Conservation (phyloP, 2,113 vertebrate genomes). For the Xenotilapia leptura region DNA sequence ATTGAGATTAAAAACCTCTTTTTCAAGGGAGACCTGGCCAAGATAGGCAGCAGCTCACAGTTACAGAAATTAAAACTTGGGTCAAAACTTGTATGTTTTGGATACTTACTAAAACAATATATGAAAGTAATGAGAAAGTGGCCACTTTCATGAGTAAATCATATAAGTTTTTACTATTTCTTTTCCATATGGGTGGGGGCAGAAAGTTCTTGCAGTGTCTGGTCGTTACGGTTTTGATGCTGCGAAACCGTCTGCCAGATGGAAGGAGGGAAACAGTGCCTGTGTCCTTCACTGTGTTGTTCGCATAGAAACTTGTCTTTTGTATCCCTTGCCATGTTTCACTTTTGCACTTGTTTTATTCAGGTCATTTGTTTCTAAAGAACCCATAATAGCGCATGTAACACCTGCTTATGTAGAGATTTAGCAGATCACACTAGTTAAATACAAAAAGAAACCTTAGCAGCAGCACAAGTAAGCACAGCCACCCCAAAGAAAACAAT, state of each 20-base stretch:
- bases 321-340: fast-evolving
- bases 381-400: fast-evolving
- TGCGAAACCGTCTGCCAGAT: fast-evolving
- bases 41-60: too few species aligned
- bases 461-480: neutral
- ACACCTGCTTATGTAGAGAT: fast-evolving
- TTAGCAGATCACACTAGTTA: fast-evolving
- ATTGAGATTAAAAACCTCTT: too few species aligned
- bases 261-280: fast-evolving
- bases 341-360: neutral
- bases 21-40: too few species aligned
- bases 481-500: neutral
- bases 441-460: fast-evolving
- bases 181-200: too few species aligned
- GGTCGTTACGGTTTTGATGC: fast-evolving
- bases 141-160: too few species aligned
- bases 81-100: too few species aligned
- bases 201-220: neutral
- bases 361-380: neutral
- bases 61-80: too few species aligned
- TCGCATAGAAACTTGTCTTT: fast-evolving
- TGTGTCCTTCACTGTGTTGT: neutral
- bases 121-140: too few species aligned
- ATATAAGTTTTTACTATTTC: too few species aligned
- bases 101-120: too few species aligned